phyloP scores from a whole-genome alignment of 2,113 vertebrate species.

The Zosterops pallidus region DNA sequence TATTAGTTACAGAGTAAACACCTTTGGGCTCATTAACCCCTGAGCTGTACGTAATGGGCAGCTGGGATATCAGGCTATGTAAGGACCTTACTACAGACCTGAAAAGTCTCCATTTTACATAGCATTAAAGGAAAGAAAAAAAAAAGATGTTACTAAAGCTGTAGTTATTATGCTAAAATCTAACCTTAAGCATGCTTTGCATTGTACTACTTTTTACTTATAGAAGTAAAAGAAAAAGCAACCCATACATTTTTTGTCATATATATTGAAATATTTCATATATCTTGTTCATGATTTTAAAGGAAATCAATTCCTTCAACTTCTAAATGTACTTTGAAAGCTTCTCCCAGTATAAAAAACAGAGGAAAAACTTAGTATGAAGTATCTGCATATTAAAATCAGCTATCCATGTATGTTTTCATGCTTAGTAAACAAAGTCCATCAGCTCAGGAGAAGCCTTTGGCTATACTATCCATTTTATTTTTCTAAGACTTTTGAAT shows the following conservation, averaged over 20 bases:
- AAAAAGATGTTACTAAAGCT: not conserved
- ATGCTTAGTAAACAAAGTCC: not conserved
- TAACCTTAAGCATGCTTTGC: not conserved
- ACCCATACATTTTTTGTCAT: not conserved
- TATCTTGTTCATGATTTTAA: not conserved
- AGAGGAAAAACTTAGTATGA: not conserved
- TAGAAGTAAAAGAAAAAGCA: not conserved
- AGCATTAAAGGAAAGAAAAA: not conserved
- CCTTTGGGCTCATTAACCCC: not conserved
- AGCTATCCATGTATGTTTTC: not conserved
- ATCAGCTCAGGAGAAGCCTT: not conserved
- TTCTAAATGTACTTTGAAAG: not conserved
- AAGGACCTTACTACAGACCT: not conserved
- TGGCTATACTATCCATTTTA: not conserved
- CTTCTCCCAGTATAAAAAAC: not conserved
- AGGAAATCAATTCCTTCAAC: not conserved
- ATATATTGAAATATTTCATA: not conserved
- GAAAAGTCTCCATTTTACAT: not conserved
- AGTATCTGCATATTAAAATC: not conserved
- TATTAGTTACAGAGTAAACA: not conserved
- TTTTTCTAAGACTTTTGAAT: not conserved
- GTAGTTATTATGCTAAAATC: not conserved
- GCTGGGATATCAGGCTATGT: not conserved
- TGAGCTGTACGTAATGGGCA: not conserved
- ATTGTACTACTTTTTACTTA: not conserved